Conservation (phyloP, 2,797 vertebrate genomes). For the Acrocephalus scirpaceus region DNA sequence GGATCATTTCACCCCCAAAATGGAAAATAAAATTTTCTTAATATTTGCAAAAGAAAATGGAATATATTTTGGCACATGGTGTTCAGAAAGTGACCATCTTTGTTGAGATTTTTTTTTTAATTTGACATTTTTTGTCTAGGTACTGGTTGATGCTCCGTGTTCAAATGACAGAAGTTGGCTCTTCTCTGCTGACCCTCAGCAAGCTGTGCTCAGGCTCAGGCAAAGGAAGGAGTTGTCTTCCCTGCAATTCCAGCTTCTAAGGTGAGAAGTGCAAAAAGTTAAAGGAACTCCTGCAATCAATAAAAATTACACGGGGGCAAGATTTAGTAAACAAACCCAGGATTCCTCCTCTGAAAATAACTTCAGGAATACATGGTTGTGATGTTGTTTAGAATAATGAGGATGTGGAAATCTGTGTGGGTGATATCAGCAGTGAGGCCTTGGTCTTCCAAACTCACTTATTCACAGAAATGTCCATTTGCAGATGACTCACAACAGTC, state of each 20-base stretch:
- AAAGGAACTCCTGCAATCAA: not conserved
- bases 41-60: not conserved
- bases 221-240: slow-evolving; percentile 81
- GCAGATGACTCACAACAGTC: not conserved
- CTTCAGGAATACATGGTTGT: not conserved
- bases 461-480: not conserved
- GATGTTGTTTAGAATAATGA: not conserved
- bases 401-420: not conserved
- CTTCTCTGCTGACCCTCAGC: slow-evolving; percentile 81
- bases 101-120: not conserved
- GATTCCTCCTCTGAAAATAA: not conserved
- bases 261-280: slow-evolving; percentile 72
- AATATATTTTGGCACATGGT: not conserved
- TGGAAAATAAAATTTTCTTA: not conserved
- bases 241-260: slow-evolving; percentile 87
- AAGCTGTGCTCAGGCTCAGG: slow-evolving; percentile 81
- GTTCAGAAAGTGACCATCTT: not conserved
- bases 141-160: slow-evolving; percentile 93
- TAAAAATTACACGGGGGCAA: not conserved
- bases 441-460: not conserved
- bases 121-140: slow-evolving; percentile 66
- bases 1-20: not conserved
- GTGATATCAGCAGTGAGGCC: not conserved
- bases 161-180: slow-evolving; percentile 97
- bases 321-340: not conserved